phyloP scores from a whole-genome alignment of 2,888 invertebrate genomes.

The Zelleria hepariella region DNA sequence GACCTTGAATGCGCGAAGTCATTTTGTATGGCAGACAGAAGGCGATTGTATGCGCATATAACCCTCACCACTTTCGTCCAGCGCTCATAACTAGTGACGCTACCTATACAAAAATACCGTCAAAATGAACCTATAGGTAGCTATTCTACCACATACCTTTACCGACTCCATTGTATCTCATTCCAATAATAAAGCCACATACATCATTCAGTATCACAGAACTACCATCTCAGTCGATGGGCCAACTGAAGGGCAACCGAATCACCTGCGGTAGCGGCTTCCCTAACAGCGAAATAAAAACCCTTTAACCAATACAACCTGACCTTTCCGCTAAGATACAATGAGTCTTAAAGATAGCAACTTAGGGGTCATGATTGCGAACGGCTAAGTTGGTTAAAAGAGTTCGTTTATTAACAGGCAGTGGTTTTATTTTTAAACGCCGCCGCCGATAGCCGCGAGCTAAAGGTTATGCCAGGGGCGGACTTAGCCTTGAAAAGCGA shows the following conservation, averaged over 20 bases:
- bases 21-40: too few relatives aligned
- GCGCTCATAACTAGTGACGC: too few relatives aligned
- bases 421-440: conserved; percentile 63
- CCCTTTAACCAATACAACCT: background rate
- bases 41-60: too few relatives aligned
- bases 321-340: background rate
- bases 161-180: background rate
- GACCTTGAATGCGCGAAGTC: too few relatives aligned
- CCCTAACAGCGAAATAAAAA: conserved; percentile 13
- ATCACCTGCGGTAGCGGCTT: conserved; percentile 43
- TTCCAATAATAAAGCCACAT: background rate
- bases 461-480: conserved; percentile 63
- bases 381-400: background rate
- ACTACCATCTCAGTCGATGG: background rate
- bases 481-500: conserved; percentile 19
- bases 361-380: background rate
- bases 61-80: too few relatives aligned
- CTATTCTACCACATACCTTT: background rate
- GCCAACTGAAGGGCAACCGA: background rate
- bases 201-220: background rate
- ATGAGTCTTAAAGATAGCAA: background rate
- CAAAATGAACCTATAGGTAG: background rate
- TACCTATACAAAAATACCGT: background rate
- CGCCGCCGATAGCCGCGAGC: conserved; percentile 61
- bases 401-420: conserved; percentile 48